These are phyloP conservation scores for Ctenodactylus gundi DNA, from an alignment of 2,113 vertebrate species.

Conservation along the genomic window DNA sequence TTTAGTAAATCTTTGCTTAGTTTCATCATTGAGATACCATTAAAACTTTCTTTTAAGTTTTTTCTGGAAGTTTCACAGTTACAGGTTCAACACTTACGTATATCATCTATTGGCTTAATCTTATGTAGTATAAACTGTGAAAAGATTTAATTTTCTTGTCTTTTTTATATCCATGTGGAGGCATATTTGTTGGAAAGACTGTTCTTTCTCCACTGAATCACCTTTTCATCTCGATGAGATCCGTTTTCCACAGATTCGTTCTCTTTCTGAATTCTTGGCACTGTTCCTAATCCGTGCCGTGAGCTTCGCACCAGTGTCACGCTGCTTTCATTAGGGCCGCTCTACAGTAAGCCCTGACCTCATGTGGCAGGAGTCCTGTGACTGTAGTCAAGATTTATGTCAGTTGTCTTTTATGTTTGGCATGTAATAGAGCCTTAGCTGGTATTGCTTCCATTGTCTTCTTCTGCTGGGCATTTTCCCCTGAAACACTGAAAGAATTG, in stretches of 20 bases:
- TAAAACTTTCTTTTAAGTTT: not conserved
- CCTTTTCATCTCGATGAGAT: conserved; percentile 16
- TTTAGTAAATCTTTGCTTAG: not conserved
- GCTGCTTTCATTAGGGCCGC: not conserved
- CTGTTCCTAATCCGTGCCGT: not conserved
- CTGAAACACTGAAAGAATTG: not conserved
- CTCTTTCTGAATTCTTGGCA: not conserved
- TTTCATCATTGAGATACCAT: not conserved
- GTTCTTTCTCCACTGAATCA: not conserved
- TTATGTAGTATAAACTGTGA: not conserved
- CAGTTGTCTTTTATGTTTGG: not conserved
- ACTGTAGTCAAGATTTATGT: not conserved
- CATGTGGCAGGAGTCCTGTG: not conserved
- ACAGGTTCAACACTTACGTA: not conserved
- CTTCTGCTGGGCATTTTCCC: not conserved
- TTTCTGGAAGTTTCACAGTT: not conserved
- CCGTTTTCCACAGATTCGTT: not conserved
- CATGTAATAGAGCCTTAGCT: not conserved
- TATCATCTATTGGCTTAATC: not conserved
- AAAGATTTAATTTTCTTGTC: not conserved
- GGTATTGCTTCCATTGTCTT: not conserved
- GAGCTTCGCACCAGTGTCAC: not conserved
- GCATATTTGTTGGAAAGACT: not conserved
- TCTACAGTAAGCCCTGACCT: not conserved
- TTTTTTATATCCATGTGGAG: not conserved